phyloP scores from a whole-genome alignment of 2,113 vertebrate species.

The Pyxicephalus adspersus region DNA sequence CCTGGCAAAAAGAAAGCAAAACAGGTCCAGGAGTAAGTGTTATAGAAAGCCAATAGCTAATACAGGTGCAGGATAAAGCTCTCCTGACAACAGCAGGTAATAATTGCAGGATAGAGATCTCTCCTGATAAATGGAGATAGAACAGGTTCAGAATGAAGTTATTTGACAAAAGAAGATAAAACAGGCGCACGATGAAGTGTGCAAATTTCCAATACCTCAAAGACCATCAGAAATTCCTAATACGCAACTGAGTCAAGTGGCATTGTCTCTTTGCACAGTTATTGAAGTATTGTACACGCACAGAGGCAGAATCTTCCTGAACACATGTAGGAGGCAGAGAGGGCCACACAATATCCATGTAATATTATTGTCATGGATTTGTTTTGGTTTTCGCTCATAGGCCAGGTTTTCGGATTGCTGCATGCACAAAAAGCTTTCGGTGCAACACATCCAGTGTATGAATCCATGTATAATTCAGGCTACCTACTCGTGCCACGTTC shows the following conservation, averaged over 20 bases:
- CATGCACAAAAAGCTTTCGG: neutral
- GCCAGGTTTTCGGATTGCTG: neutral
- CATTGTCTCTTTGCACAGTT: slow-evolving; percentile 4
- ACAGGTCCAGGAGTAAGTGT: too few species aligned
- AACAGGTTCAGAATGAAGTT: neutral
- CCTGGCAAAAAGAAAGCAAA: too few species aligned
- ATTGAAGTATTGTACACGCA: neutral
- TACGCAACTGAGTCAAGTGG: slow-evolving; percentile 20
- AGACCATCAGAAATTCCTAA: neutral
- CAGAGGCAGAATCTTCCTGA: neutral
- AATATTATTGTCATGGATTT: neutral
- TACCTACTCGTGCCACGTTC: neutral
- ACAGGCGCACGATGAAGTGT: too few species aligned
- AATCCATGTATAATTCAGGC: slow-evolving; percentile 5
- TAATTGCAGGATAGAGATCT: too few species aligned
- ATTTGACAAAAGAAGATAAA: neutral
- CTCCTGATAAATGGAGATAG: too few species aligned
- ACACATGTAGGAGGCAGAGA: neutral
- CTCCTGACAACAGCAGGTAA: too few species aligned
- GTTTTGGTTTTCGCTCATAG: neutral
- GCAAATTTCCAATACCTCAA: neutral
- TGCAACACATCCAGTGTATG: neutral
- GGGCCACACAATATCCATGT: neutral
- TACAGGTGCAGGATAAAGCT: too few species aligned
- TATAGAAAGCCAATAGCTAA: too few species aligned